Percentiles rank a stretch among this genome's conserved stretches.
Evolutionary conservation across 2,797 vertebrate genomes (phyloP).

Genomic region (Tamandua tetradactyla): DNA sequence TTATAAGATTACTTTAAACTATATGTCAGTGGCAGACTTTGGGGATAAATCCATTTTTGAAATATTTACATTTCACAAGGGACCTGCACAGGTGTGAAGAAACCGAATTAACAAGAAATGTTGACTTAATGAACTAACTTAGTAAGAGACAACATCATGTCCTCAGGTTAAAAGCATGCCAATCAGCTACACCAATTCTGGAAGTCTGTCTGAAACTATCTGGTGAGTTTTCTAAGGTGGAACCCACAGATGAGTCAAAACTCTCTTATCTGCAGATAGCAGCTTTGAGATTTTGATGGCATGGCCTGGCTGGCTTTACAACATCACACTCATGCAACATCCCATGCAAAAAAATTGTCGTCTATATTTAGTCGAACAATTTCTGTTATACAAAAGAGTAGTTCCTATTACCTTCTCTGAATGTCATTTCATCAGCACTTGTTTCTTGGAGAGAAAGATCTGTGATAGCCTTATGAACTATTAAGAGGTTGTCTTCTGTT

Average conservation of each 20-base stretch:
- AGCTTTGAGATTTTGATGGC: neutral
- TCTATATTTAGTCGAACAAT: neutral
- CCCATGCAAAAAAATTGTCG: neutral
- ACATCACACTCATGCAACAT: neutral
- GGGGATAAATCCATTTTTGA: constrained; percentile 6
- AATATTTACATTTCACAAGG: constrained; percentile 4
- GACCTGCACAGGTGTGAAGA: constrained; percentile 29
- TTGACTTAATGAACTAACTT: neutral
- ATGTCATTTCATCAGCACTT: constrained; percentile 57
- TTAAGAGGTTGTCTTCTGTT: constrained; percentile 70
- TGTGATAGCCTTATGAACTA: constrained; percentile 69
- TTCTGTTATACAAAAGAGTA: neutral
- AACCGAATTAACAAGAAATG: neutral
- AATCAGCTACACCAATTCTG: neutral
- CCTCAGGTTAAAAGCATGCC: neutral
- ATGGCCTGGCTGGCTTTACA: neutral
- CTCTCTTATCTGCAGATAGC: neutral
- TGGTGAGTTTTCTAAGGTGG: neutral
- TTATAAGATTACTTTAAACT: neutral
- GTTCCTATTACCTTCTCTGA: constrained; percentile 80
- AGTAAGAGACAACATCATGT: neutral
- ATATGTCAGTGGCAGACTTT: neutral
- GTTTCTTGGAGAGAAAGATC: constrained; percentile 73
- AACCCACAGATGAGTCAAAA: neutral
- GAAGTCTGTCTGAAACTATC: neutral